phyloP scores from a whole-genome alignment of 2,113 vertebrate species.

The human region GRCh38 chr17:66967501-66968000 shows the following conservation, averaged over 20 bases:
- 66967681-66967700: background rate
- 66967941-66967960: background rate
- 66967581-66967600: background rate
- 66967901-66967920: too few relatives aligned
- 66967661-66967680: background rate
- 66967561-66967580: too few relatives aligned
- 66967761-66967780: background rate
- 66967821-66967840: background rate
- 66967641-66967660: background rate
- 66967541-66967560: background rate
- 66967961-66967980: background rate
- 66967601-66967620: background rate
- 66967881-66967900: background rate
- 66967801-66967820: background rate
- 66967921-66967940: background rate
- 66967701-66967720: background rate
- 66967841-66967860: background rate
- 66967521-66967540: background rate
- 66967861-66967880: fast-evolving
- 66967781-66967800: background rate
- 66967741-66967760: fast-evolving
- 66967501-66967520: background rate
- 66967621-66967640: conserved; percentile 39
- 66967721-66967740: background rate
- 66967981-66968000: background rate